Evolutionary conservation across 2,888 invertebrate genomes (phyloP).

Genomic region (Buathra laborator): DNA sequence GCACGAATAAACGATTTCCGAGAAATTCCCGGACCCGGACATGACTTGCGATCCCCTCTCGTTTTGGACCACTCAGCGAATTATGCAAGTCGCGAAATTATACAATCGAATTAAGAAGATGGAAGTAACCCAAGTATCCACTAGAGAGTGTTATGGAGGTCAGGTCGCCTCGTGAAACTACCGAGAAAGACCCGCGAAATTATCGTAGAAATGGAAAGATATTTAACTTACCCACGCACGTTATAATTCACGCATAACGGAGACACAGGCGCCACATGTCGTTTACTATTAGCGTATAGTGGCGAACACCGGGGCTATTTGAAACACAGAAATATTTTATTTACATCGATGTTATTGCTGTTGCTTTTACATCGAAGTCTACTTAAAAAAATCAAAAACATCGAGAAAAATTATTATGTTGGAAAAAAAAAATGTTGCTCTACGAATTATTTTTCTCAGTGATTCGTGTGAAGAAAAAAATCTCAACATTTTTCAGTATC

Average conservation of each 20-base stretch:
- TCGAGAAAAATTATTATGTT: no score
- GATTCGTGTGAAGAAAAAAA: no score
- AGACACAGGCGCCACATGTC: background rate
- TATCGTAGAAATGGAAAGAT: background rate
- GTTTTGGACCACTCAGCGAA: slow-evolving; percentile 11
- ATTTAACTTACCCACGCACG: slow-evolving; percentile 14
- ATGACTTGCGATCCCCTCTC: slow-evolving; percentile 21
- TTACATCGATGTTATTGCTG: background rate
- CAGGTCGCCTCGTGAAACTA: slow-evolving; percentile 31
- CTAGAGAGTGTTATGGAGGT: slow-evolving; percentile 38
- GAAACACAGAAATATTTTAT: background rate
- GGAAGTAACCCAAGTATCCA: slow-evolving; percentile 51
- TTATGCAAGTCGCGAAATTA: slow-evolving; percentile 51
- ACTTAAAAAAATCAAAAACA: no score
- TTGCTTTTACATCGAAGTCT: no score
- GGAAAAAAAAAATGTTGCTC: no score
- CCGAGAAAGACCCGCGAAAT: slow-evolving; percentile 31
- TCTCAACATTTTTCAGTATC: no score
- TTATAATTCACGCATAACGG: background rate
- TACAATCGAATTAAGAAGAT: slow-evolving; percentile 48
- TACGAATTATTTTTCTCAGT: no score
- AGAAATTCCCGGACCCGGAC: slow-evolving; percentile 46
- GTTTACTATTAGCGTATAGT: background rate
- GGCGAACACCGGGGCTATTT: background rate
- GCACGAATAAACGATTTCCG: slow-evolving; percentile 20